Conservation (phyloP, 1,140 invertebrate genomes). For the Olivierus martensii region DNA sequence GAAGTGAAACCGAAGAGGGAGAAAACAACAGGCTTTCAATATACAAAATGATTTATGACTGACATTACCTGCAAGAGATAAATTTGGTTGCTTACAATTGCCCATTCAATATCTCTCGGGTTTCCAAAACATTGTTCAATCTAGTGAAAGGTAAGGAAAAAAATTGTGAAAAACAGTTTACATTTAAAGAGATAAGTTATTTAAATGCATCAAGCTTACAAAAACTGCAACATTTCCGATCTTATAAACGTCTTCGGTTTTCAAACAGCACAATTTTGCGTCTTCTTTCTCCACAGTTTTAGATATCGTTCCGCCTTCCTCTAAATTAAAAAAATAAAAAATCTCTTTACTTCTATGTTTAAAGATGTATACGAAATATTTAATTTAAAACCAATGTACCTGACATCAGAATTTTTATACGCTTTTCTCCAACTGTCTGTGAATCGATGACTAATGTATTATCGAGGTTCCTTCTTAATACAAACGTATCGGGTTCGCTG, state of each 20-base stretch:
- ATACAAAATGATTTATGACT: too few species aligned
- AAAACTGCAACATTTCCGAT: conserved; percentile 6
- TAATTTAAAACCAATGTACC: too few species aligned
- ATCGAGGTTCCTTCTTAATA: conserved; percentile 6
- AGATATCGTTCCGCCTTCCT: too few species aligned
- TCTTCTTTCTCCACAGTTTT: too few species aligned
- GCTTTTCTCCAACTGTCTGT: too few species aligned
- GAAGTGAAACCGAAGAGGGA: not conserved
- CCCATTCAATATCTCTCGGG: conserved; percentile 21
- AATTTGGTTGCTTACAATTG: conserved; percentile 1
- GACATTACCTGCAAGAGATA: conserved; percentile 11
- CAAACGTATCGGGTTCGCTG: conserved; percentile 54
- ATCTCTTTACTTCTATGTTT: too few species aligned
- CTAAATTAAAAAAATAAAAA: too few species aligned
- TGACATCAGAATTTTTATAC: too few species aligned
- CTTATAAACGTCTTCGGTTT: not conserved
- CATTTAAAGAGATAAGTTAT: not conserved
- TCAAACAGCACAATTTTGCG: not conserved
- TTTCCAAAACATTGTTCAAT: conserved; percentile 6
- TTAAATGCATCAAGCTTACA: not conserved
- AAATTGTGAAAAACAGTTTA: not conserved
- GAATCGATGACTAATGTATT: too few species aligned
- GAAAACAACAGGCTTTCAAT: not conserved
- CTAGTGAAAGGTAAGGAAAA: not conserved
- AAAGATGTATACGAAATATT: too few species aligned